Conservation (phyloP, 2,888 invertebrate genomes). For the Masnerella sp. region DNA sequence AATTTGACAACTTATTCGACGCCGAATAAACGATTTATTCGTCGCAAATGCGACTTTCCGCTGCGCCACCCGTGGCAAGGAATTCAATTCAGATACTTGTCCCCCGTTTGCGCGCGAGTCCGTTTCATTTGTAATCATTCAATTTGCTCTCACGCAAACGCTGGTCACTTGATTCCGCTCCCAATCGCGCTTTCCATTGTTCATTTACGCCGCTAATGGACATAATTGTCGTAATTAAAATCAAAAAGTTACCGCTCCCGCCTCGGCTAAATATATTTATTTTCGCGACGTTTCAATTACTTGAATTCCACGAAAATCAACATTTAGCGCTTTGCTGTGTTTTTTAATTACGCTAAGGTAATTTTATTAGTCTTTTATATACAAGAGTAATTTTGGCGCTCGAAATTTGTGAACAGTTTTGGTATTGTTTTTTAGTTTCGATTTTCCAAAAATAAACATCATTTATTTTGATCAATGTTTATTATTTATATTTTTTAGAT, state of each 20-base stretch:
- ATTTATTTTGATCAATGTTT: too few species aligned
- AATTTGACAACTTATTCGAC: too few species aligned
- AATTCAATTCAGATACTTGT: slow-evolving; percentile 16
- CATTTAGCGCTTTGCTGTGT: background rate
- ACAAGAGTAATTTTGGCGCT: too few species aligned
- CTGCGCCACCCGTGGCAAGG: too few species aligned
- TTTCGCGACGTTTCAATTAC: background rate
- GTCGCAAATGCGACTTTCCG: too few species aligned
- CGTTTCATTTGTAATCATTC: slow-evolving; percentile 16
- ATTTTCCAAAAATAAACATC: too few species aligned
- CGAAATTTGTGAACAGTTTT: too few species aligned
- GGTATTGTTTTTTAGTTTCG: too few species aligned
- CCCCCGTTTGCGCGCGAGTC: slow-evolving; percentile 1
- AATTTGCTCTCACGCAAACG: slow-evolving; percentile 17
- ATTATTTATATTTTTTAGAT: too few species aligned
- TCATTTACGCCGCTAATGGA: slow-evolving; percentile 6
- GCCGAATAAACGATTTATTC: too few species aligned
- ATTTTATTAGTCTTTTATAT: too few species aligned
- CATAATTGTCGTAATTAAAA: background rate
- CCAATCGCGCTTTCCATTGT: background rate
- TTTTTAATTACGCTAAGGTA: background rate
- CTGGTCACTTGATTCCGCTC: slow-evolving; percentile 6
- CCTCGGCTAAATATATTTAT: background rate
- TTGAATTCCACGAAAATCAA: background rate
- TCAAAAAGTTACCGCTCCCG: background rate